Base-by-base conservation (phyloP, 37 sponge, comb jelly and placozoan species). In the Theonella swinhoei region DNA sequence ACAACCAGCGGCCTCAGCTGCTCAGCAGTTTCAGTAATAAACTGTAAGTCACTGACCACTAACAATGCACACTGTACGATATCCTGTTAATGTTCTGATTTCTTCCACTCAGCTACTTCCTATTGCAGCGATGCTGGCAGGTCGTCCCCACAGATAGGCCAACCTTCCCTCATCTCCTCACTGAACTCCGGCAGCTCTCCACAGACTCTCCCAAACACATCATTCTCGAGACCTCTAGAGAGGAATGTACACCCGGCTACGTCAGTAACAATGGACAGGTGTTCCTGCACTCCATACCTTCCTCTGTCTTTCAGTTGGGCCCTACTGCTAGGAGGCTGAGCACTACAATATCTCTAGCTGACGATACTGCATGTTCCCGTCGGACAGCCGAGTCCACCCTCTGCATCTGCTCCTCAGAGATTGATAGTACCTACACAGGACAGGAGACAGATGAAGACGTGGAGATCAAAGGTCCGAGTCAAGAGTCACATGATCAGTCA, bases 81-180 rank as follows among this genome's bases (percentile, higher is more conserved):
- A 7, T 4, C 69, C 60, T 28, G 30, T 4, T 42, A 37, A 40
- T 75, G 60, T 43, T 25, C 5, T 75, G 23, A 3, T 38, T 8
- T 37, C 38, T 36, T 25, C 1, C 34, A 61, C 70, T 4, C 76
- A 93, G 90, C 28, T 86, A 74, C 68, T 89, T 86, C 65, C 80
- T 85, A 61, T 33, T 93, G 33, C 89, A 93, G 72, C 66, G 83
- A 22, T 93, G 93, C 65, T 93, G 93, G 93, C 81, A 93, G 75
- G 76, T 76, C 39, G 35, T 67, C 0, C 75, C 89, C 4, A 41
- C 42, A 8, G 93, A 93, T 22, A 42, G 90, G 29, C 87, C 90
- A 25, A 47, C 61, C 40, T 93, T 93, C 39, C 19, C 70, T 1
- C 42, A 22, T 22, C 42, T 89, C 63, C 5, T 70, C n/a, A 70